A percentile compares a stretch with the other conserved stretches of the same genome.
phyloP scores from a whole-genome alignment of 2,113 vertebrate genomes.

The Eulacestoma nigropectus region DNA sequence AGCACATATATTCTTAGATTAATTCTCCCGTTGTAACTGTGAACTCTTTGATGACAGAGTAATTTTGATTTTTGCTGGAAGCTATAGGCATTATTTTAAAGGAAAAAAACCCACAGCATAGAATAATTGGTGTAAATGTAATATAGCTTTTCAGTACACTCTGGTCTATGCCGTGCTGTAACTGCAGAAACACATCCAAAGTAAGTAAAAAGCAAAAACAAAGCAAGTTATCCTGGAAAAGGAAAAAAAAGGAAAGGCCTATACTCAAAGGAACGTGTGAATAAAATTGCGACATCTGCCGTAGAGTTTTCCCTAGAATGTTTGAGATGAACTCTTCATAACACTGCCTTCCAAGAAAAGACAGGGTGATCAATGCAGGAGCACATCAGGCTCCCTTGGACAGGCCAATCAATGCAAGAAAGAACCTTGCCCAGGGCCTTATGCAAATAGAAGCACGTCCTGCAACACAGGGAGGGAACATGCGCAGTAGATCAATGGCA shows the following conservation, averaged over 20 bases:
- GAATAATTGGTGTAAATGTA: conserved; percentile 48
- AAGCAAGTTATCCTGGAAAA: background rate
- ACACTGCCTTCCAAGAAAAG: conserved; percentile 89
- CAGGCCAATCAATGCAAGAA: conserved; percentile 99
- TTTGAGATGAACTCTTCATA: conserved; percentile 91
- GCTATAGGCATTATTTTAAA: conserved; percentile 38
- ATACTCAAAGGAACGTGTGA: conserved; percentile 72
- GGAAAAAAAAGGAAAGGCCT: background rate
- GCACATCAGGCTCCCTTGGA: conserved; percentile 93
- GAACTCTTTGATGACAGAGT: conserved; percentile 53
- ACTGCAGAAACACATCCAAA: conserved; percentile 52
- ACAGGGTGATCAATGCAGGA: conserved; percentile 96
- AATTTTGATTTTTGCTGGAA: conserved; percentile 65
- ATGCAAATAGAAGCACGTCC: conserved; percentile 98
- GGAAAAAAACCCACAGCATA: background rate
- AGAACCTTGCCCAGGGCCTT: conserved; percentile 99
- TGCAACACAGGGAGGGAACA: conserved; percentile 92
- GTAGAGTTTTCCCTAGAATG: conserved; percentile 83
- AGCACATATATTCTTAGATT: conserved; percentile 3
- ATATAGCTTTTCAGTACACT: conserved; percentile 9
- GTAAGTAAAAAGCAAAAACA: background rate
- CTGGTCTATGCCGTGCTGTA: background rate
- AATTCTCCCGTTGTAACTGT: conserved; percentile 24
- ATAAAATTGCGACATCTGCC: conserved; percentile 80
- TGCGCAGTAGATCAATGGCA: conserved; percentile 97